These are phyloP conservation scores for Drosophila niveifrons DNA, from an alignment of 2,888 invertebrate genomes.

Conservation along the genomic window DNA sequence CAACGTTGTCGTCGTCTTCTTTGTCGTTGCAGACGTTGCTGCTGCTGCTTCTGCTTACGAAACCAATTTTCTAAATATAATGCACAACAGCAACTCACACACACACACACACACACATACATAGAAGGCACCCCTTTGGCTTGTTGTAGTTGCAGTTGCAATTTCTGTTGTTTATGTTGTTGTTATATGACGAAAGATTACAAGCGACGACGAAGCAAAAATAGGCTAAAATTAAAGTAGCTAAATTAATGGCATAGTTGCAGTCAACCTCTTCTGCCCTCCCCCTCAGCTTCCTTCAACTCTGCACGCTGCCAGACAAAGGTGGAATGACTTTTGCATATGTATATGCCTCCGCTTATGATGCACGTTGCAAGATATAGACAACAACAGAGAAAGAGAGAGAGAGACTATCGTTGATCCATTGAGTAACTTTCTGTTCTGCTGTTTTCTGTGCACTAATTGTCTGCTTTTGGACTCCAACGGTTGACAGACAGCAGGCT, in stretches of 20 bases:
- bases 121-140: slow-evolving; percentile 12
- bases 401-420: slow-evolving; percentile 1
- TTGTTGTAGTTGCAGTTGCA: slow-evolving; percentile 23
- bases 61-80: slow-evolving; percentile 64
- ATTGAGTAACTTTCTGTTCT: slow-evolving; percentile 26
- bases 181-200: slow-evolving; percentile 70
- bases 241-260: slow-evolving; percentile 71
- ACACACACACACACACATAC: slow-evolving; percentile 2
- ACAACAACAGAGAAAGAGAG: slow-evolving; percentile 25
- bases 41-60: slow-evolving; percentile 47
- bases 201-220: slow-evolving; percentile 61
- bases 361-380: slow-evolving; percentile 60
- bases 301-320: slow-evolving; percentile 28
- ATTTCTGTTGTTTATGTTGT: slow-evolving; percentile 18
- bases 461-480: slow-evolving; percentile 44
- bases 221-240: slow-evolving; percentile 74
- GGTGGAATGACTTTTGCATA: slow-evolving; percentile 63
- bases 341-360: slow-evolving; percentile 20
- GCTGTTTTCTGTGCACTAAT: slow-evolving; percentile 53
- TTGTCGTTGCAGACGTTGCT: slow-evolving; percentile 33
- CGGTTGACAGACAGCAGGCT: slow-evolving; percentile 37
- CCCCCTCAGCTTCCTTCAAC: neutral
- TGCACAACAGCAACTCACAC: slow-evolving; percentile 33
- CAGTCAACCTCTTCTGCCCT: slow-evolving; percentile 17
- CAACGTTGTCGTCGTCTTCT: slow-evolving; percentile 45